A percentile compares a stretch with the other conserved stretches of the same genome.
These are phyloP conservation scores for Penaeus japonicus DNA, from an alignment of 1,140 invertebrate genomes.

Conservation along the genomic window DNA sequence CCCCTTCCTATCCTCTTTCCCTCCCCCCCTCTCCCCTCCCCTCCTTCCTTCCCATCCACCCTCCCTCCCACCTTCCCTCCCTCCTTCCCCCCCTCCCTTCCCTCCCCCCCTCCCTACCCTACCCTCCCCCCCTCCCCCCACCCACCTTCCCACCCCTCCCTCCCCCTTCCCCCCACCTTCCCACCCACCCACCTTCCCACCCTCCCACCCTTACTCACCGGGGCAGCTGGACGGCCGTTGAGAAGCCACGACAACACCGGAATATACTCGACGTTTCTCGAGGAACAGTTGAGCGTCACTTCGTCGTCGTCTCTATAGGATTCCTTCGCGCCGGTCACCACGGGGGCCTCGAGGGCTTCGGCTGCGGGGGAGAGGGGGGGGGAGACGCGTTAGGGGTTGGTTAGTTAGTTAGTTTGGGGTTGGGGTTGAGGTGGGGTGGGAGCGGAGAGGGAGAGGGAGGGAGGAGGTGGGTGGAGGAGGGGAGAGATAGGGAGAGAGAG, in stretches of 20 bases:
- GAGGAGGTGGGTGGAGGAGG: background rate
- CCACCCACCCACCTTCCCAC: too few species aligned
- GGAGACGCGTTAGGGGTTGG: background rate
- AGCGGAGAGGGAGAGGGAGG: background rate
- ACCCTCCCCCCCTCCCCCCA: too few species aligned
- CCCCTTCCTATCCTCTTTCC: background rate
- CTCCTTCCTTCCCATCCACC: background rate
- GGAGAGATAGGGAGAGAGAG: background rate
- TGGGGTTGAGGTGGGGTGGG: background rate
- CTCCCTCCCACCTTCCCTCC: background rate
- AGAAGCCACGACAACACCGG: background rate
- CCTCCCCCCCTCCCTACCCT: too few species aligned
- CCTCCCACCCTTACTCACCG: background rate
- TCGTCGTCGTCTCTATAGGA: background rate
- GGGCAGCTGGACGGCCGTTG: background rate
- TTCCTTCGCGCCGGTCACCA: background rate
- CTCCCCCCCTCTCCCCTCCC: background rate
- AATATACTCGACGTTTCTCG: slow-evolving; percentile 1
- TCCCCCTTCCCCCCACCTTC: too few species aligned
- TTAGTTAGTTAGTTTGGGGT: background rate
- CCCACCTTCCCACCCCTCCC: too few species aligned
- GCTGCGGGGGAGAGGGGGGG: background rate
- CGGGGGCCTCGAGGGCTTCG: background rate
- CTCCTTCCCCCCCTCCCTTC: too few species aligned
- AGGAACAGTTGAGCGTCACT: background rate